Evolutionary conservation across 2,797 vertebrate species (phyloP).

Genomic region (Artibeus lituratus): DNA sequence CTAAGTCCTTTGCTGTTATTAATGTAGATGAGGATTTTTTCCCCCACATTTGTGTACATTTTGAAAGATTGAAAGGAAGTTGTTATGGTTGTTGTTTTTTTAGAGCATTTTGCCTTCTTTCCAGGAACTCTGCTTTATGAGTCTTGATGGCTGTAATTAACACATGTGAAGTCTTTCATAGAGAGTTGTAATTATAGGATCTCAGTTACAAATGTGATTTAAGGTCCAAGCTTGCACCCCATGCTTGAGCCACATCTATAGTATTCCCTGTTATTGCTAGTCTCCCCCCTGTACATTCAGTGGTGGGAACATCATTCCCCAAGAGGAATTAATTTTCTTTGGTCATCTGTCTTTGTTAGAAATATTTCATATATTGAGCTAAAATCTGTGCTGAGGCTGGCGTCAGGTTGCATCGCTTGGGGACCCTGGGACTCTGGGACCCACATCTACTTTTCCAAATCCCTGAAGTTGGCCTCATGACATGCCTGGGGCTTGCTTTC

Average conservation of each 20-base stretch:
- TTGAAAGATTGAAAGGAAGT: constrained; percentile 31
- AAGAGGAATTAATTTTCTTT: constrained; percentile 11
- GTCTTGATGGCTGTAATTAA: constrained; percentile 47
- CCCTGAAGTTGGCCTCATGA: not conserved
- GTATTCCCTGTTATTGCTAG: not conserved
- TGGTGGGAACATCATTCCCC: not conserved
- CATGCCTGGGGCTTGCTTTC: not conserved
- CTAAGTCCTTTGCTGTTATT: not conserved
- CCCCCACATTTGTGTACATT: not conserved
- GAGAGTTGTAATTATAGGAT: constrained; percentile 45
- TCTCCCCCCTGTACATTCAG: not conserved
- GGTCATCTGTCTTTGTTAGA: not conserved
- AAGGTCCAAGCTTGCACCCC: not conserved
- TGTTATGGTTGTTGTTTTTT: not conserved
- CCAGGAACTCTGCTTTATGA: constrained; percentile 54
- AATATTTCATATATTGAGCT: not conserved
- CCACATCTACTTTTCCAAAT: not conserved
- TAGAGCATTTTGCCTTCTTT: constrained; percentile 50
- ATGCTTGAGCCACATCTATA: not conserved
- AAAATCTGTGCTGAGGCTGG: not conserved
- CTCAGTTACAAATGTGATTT: not conserved
- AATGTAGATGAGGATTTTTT: not conserved
- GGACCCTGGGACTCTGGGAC: not conserved
- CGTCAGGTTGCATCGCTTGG: not conserved
- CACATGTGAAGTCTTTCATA: constrained; percentile 29